Evolutionary conservation across 2,113 vertebrate species (phyloP).

Genomic region (Dascyllus trimaculatus): DNA sequence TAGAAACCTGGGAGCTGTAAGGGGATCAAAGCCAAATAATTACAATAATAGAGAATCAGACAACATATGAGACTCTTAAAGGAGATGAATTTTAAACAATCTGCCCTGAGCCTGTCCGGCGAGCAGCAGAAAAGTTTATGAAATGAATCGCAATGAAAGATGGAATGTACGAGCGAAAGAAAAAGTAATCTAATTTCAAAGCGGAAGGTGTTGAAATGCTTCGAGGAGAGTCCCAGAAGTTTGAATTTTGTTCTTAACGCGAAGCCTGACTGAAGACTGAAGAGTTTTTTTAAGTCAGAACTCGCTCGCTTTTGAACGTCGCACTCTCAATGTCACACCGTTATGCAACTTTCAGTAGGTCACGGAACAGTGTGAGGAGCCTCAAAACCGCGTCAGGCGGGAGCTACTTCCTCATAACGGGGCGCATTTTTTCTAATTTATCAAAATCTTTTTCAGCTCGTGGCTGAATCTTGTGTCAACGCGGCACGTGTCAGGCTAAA

Average conservation of each 20-base stretch:
- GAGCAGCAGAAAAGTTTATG: background rate
- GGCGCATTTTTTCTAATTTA: conserved; percentile 34
- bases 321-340: background rate
- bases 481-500: conserved; percentile 20
- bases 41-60: background rate
- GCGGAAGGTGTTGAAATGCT: too few species aligned
- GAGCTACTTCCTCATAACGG: conserved; percentile 20
- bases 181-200: background rate
- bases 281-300: too few species aligned
- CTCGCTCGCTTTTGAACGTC: too few species aligned
- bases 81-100: conserved; percentile 11
- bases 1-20: background rate
- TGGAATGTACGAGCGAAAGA: too few species aligned
- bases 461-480: conserved; percentile 15
- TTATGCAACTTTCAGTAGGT: conserved; percentile 34
- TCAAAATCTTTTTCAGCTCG: background rate
- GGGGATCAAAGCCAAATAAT: background rate
- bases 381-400: background rate
- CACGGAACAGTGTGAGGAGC: conserved; percentile 20
- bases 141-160: background rate
- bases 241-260: too few species aligned
- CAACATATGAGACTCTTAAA: background rate
- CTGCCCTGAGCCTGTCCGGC: background rate
- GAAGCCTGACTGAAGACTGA: too few species aligned
- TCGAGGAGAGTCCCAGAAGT: too few species aligned